These are phyloP conservation scores for Brachynemurus nebulosus DNA, from an alignment of 2,888 invertebrate genomes.

Conservation along the genomic window DNA sequence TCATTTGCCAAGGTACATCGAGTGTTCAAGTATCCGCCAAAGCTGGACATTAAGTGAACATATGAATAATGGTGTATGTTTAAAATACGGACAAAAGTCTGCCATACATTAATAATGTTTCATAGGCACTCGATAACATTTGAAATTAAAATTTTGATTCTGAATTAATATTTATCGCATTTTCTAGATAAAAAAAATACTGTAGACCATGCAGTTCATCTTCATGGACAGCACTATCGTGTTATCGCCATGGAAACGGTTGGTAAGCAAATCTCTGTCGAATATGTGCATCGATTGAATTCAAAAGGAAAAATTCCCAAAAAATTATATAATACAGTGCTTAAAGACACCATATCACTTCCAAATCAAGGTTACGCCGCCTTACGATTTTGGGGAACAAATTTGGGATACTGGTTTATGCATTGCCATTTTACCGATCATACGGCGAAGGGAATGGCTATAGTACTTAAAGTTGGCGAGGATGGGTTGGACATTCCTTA, in stretches of 20 bases:
- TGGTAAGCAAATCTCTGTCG: slow-evolving; percentile 23
- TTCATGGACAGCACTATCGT: slow-evolving; percentile 30
- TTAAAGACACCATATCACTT: slow-evolving; percentile 34
- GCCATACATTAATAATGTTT: no score
- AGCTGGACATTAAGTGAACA: no score
- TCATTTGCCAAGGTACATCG: no score
- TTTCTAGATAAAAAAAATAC: no score
- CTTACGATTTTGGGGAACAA: slow-evolving; percentile 32
- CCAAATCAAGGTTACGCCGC: slow-evolving; percentile 34
- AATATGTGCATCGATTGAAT: slow-evolving; percentile 25
- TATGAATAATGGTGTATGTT: no score
- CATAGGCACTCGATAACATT: no score
- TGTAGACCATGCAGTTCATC: slow-evolving; percentile 30
- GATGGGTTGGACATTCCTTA: slow-evolving; percentile 24
- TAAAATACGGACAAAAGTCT: no score
- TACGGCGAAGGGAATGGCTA: slow-evolving; percentile 32
- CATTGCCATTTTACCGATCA: slow-evolving; percentile 35
- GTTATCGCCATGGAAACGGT: slow-evolving; percentile 27
- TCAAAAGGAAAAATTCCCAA: slow-evolving; percentile 25
- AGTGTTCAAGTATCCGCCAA: no score
- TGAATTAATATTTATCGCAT: no score
- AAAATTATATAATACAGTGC: slow-evolving; percentile 26
- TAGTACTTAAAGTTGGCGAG: slow-evolving; percentile 31
- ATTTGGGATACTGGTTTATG: slow-evolving; percentile 33
- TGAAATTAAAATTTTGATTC: no score